These are phyloP conservation scores for Limnephilus marmoratus DNA, from an alignment of 2,888 invertebrate species.

Conservation along the genomic window DNA sequence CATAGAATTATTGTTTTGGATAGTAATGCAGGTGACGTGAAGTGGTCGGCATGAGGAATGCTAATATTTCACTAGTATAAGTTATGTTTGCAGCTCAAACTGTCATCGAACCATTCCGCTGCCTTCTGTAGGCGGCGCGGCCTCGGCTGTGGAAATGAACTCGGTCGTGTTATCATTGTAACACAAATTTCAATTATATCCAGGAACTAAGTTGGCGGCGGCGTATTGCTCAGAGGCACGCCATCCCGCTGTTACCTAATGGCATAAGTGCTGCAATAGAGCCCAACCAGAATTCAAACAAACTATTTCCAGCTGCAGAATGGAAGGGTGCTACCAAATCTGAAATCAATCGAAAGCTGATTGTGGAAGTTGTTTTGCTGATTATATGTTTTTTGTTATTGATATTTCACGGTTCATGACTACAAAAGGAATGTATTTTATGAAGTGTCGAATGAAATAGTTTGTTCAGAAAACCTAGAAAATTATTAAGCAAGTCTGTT, in stretches of 20 bases:
- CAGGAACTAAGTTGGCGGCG: constrained; percentile 43
- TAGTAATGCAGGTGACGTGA: not conserved
- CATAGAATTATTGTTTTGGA: not conserved
- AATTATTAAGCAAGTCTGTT: too few relatives aligned
- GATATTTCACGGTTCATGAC: too few relatives aligned
- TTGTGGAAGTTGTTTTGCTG: not conserved
- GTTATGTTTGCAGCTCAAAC: not conserved
- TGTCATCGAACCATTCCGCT: not conserved
- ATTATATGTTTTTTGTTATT: too few relatives aligned
- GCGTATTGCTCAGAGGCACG: constrained; percentile 43
- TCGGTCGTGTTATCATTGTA: constrained; percentile 47
- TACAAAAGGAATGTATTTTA: too few relatives aligned
- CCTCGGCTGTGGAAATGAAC: constrained; percentile 33
- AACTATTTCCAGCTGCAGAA: not conserved
- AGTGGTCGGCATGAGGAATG: not conserved
- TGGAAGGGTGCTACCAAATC: not conserved
- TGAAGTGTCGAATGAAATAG: too few relatives aligned
- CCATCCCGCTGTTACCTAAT: constrained; percentile 40
- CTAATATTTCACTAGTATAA: not conserved
- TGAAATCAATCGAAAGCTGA: not conserved
- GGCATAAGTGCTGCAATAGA: not conserved
- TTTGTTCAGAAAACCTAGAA: too few relatives aligned
- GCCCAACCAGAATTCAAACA: not conserved
- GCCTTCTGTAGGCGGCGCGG: not conserved
- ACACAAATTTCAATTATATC: constrained; percentile 57